A percentile compares a stretch with the other conserved stretches of the same genome.
phyloP scores from a whole-genome alignment of 2,797 vertebrate genomes.

The Aldrovandia affinis region DNA sequence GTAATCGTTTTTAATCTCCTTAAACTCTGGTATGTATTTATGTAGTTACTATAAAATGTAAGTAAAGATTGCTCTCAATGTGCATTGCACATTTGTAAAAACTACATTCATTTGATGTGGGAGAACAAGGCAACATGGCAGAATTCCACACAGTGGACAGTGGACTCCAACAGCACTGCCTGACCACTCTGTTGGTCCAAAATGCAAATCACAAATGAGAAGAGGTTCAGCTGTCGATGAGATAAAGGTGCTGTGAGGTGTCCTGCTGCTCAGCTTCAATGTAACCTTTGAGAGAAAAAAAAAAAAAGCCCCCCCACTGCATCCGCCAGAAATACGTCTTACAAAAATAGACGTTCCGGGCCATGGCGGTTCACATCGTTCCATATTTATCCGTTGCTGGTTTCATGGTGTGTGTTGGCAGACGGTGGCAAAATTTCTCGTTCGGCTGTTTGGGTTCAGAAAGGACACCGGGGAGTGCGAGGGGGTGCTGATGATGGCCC shows the following conservation, averaged over 20 bases:
- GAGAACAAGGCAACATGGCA: too few relatives aligned
- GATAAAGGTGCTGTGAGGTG: background rate
- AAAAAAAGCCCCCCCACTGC: background rate
- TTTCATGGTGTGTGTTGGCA: slow-evolving; percentile 19
- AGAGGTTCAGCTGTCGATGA: background rate
- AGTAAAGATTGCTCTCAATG: background rate
- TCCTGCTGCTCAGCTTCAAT: background rate
- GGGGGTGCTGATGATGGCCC: slow-evolving; percentile 8
- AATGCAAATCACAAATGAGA: background rate
- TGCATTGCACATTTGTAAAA: background rate
- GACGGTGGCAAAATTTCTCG: background rate
- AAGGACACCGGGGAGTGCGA: background rate
- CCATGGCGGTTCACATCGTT: background rate
- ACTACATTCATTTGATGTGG: background rate
- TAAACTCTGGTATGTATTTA: slow-evolving; percentile 32
- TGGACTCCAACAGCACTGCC: background rate
- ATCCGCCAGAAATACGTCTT: background rate
- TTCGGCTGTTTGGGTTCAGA: slow-evolving; percentile 21
- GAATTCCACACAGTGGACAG: background rate
- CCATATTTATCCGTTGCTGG: slow-evolving; percentile 39
- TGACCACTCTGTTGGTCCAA: background rate
- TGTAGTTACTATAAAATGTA: background rate
- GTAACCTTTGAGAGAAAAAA: background rate
- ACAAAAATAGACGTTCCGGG: slow-evolving; percentile 3
- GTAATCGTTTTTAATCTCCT: slow-evolving; percentile 66